A percentile compares a stretch with the other conserved stretches of the same genome.
Evolutionary conservation across 2,888 invertebrate species (phyloP).

Genomic region (Drepanosiphum platanoidis): DNA sequence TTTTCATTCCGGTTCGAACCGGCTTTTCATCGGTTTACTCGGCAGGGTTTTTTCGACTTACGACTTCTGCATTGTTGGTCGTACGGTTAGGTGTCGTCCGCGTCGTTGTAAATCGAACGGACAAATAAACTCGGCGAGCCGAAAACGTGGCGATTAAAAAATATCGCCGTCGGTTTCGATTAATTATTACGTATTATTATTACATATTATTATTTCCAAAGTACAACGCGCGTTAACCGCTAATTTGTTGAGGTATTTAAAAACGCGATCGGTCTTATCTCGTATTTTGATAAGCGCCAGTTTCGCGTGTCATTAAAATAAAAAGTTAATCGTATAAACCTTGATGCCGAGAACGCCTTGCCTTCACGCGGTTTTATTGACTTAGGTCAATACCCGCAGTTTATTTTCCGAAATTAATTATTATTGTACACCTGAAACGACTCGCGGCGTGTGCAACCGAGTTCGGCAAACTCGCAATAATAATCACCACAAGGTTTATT

Average conservation of each 20-base stretch:
- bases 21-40: no score
- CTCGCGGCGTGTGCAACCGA: no score
- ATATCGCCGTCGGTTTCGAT: no score
- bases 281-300: not conserved
- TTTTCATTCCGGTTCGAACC: no score
- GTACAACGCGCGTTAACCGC: constrained; percentile 16
- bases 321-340: constrained; percentile 16
- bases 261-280: constrained; percentile 33
- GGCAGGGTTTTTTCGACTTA: no score
- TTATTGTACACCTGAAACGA: no score
- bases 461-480: not conserved
- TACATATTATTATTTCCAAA: not conserved
- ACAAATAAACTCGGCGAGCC: not conserved
- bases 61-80: no score
- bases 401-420: not conserved
- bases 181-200: no score
- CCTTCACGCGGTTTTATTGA: constrained; percentile 24
- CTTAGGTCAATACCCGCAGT: constrained; percentile 47
- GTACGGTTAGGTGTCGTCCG: no score
- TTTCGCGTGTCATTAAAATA: constrained; percentile 6
- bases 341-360: not conserved
- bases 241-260: constrained; percentile 25
- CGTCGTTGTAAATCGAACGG: not conserved
- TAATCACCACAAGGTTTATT: not conserved
- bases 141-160: constrained; percentile 24